Conservation (phyloP, 2,797 vertebrate genomes). For the Eulemur coronatus region DNA sequence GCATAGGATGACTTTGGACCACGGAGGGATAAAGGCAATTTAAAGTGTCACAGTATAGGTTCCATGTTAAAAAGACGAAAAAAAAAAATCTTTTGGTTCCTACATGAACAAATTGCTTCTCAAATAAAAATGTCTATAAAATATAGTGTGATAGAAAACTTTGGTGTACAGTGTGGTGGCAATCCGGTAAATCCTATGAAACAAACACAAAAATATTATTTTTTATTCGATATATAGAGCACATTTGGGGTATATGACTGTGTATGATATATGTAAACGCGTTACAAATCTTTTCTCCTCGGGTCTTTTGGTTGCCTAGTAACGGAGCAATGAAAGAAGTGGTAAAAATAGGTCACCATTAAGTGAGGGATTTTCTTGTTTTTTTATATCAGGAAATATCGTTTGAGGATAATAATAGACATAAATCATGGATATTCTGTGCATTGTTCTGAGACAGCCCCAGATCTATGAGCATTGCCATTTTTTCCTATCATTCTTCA, state of each 20-base stretch:
- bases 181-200: constrained; percentile 60
- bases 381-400: constrained; percentile 14
- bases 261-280: constrained; percentile 66
- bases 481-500: not conserved
- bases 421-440: constrained; percentile 53
- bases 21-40: not conserved
- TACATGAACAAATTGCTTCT: not conserved
- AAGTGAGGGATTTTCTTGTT: constrained; percentile 57
- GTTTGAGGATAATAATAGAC: constrained; percentile 51
- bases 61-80: not conserved
- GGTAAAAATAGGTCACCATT: constrained; percentile 70
- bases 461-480: not conserved
- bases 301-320: constrained; percentile 78
- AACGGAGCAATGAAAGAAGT: constrained; percentile 50
- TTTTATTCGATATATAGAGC: constrained; percentile 45
- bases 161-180: not conserved
- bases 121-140: constrained; percentile 15
- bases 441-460: not conserved
- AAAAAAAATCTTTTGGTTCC: not conserved
- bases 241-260: constrained; percentile 30
- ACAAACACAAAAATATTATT: constrained; percentile 37
- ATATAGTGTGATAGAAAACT: constrained; percentile 13
- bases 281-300: constrained; percentile 48
- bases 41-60: not conserved
- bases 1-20: not conserved